Base-by-base conservation (phyloP, 2,797 vertebrate species). In the Lacerta viridis region DNA sequence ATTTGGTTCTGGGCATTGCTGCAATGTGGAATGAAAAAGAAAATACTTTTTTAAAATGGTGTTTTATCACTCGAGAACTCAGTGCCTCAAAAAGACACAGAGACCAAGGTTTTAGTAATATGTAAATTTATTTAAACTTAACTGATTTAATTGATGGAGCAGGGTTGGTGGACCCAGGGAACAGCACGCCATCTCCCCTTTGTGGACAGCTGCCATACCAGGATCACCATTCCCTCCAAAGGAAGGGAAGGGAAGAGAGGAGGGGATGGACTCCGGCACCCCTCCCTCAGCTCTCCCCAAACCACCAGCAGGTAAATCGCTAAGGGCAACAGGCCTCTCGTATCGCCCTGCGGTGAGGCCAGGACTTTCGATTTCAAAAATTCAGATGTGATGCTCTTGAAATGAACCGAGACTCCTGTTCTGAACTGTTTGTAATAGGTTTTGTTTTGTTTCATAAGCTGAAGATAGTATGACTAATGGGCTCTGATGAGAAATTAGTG, bases 401-500 rank as follows among this genome's bases (percentile, higher is more conserved):
- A 39, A 25, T 46, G 39, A 2, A 41, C 25, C 27, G 3, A 17
- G 27, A 64, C 27, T 81, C 29, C 46, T 46, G 20, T 61, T 74
- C 27, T 5, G 18, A 82, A 87, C 36, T 13, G 20, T 64, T 46
- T 43, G 29, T 43, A 72, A 74, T 39, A 11, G 17, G 11, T 43
- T 3, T 85, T 41, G 11, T 74, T 84, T 25, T 36, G 15, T 41
- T 43, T 33, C n/a, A n/a, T 43, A n/a, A 27, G 27, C 10, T 20
- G 20, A 81, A 33, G 20, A 33, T n/a, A 2, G 29, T 71, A 71
- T 6, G 23, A 69, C 50, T 74, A 74, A 72, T 75, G 39, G 25
- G 23, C 27, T 87, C 15, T 33, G 36, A 64, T 83, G 86, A 88
- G 80, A 83, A 83, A 50, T 66, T 18, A 50, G 72, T 46, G n/a